A percentile compares a stretch with the other conserved stretches of the same genome.
Evolutionary conservation across 2,113 vertebrate genomes (phyloP).

Genomic region (pig (Sus scrofa)): T2T-Sscrofa CM001155.3:9978001-9978500

Average conservation of each 20-base stretch:
- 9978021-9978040: background rate
- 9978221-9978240: conserved; percentile 70
- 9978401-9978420: conserved; percentile 62
- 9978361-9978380: background rate
- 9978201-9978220: conserved; percentile 62
- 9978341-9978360: background rate
- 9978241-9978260: conserved; percentile 66
- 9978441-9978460: background rate
- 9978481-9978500: conserved; percentile 71
- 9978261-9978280: conserved; percentile 78
- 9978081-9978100: conserved; percentile 78
- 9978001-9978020: too few species aligned
- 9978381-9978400: conserved; percentile 50
- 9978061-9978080: conserved; percentile 80
- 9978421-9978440: background rate
- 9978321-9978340: conserved; percentile 69
- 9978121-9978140: background rate
- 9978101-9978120: conserved; percentile 60
- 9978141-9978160: conserved; percentile 59
- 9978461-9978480: conserved; percentile 44
- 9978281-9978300: conserved; percentile 83
- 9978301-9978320: too few species aligned
- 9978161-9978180: conserved; percentile 55
- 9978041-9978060: conserved; percentile 44
- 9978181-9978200: conserved; percentile 67